Evolutionary conservation across 2,797 vertebrate genomes (phyloP).

Genomic region (Paedocypris micromegethes): DNA sequence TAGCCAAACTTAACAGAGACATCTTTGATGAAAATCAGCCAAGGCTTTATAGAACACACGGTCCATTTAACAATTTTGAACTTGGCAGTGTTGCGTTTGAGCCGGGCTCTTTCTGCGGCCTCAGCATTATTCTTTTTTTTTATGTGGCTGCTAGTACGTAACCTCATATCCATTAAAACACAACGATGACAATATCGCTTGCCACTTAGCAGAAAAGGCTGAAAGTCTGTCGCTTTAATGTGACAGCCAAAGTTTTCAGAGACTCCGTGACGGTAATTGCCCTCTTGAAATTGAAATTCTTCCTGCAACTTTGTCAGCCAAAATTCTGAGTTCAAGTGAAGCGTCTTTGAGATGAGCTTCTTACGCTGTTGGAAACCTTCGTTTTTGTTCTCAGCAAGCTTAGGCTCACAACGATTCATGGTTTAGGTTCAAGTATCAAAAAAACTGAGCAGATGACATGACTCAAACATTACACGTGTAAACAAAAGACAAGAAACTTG

Average conservation of each 20-base stretch:
- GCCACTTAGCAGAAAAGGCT: slow-evolving; percentile 34
- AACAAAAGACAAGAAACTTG: too few species aligned
- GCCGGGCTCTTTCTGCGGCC: slow-evolving; percentile 1
- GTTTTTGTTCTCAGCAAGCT: background rate
- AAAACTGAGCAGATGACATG: too few species aligned
- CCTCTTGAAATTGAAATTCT: slow-evolving; percentile 38
- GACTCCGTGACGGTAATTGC: slow-evolving; percentile 42
- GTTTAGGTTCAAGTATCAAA: too few species aligned
- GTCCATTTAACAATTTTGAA: slow-evolving; percentile 28
- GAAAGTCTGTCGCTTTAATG: slow-evolving; percentile 34
- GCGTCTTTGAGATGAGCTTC: slow-evolving; percentile 16
- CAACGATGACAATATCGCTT: slow-evolving; percentile 44
- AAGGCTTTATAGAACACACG: slow-evolving; percentile 23
- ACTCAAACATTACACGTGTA: too few species aligned
- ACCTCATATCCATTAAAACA: slow-evolving; percentile 38
- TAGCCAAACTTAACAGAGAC: slow-evolving; percentile 30
- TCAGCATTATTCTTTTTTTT: slow-evolving; percentile 33
- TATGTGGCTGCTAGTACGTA: slow-evolving; percentile 11
- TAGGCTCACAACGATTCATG: too few species aligned
- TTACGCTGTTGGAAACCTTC: background rate
- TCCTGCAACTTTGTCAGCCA: slow-evolving; percentile 11
- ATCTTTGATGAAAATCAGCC: slow-evolving; percentile 34
- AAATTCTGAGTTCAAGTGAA: background rate
- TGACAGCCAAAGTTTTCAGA: slow-evolving; percentile 37
- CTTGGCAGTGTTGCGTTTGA: slow-evolving; percentile 24